Percentiles rank a stretch among this genome's conserved stretches.
These are phyloP conservation scores for Euthynnus affinis DNA, from an alignment of 2,797 vertebrate species.

Conservation along the genomic window DNA sequence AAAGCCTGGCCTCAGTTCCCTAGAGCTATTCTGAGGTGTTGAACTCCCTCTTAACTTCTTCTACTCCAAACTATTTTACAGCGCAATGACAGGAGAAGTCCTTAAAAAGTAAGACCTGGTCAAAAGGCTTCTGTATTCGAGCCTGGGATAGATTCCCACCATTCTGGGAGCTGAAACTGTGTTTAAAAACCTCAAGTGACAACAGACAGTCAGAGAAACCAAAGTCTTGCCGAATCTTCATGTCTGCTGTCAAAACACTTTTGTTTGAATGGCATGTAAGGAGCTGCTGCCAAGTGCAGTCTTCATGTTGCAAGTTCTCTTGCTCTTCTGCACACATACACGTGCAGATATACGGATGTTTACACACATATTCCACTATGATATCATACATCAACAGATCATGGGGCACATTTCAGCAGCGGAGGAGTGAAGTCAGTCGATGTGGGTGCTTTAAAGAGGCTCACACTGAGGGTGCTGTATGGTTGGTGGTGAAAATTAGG, in stretches of 20 bases:
- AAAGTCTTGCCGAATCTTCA: slow-evolving; percentile 72
- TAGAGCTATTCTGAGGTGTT: slow-evolving; percentile 21
- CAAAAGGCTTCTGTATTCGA: slow-evolving; percentile 41
- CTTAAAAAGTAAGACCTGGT: slow-evolving; percentile 29
- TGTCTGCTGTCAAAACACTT: slow-evolving; percentile 77
- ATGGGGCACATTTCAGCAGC: not conserved
- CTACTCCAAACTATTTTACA: slow-evolving; percentile 14
- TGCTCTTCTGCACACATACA: slow-evolving; percentile 16
- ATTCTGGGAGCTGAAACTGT: slow-evolving; percentile 61
- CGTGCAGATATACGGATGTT: not conserved
- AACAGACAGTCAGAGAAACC: slow-evolving; percentile 70
- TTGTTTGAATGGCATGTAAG: slow-evolving; percentile 70
- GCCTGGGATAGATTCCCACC: slow-evolving; percentile 33
- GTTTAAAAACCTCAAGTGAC: slow-evolving; percentile 78
- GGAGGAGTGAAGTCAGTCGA: not conserved
- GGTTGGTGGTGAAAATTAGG: slow-evolving; percentile 47
- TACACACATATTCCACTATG: slow-evolving; percentile 12
- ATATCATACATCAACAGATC: not conserved
- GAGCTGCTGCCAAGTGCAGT: slow-evolving; percentile 65
- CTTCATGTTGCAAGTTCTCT: slow-evolving; percentile 50
- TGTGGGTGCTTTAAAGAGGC: slow-evolving; percentile 16
- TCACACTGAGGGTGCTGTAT: slow-evolving; percentile 30
- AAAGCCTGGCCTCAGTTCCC: slow-evolving; percentile 11
- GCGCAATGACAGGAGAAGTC: slow-evolving; percentile 12
- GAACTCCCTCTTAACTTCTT: slow-evolving; percentile 21